These are phyloP conservation scores for Neoscelio sp. DNA, from an alignment of 2,888 invertebrate genomes.

Conservation along the genomic window DNA sequence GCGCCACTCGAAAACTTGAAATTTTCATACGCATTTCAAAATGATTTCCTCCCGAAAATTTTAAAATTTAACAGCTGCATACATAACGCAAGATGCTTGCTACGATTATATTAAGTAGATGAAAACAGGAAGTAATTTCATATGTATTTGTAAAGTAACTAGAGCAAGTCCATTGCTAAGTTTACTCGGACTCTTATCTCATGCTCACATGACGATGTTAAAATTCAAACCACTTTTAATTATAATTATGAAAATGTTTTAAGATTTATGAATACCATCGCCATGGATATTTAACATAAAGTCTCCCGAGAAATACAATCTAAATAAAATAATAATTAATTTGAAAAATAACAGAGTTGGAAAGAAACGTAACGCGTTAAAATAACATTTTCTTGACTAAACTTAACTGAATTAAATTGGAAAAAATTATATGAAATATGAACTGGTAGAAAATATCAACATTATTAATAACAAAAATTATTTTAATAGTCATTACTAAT, in stretches of 20 bases:
- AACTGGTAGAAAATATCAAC: background rate
- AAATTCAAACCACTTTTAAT: conserved; percentile 52
- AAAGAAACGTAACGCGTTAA: no score
- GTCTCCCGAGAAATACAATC: conserved; percentile 10
- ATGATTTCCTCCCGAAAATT: conserved; percentile 17
- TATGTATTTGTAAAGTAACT: conserved; percentile 37
- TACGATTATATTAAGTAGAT: conserved; percentile 31
- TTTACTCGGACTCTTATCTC: conserved; percentile 50
- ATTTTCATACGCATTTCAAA: conserved; percentile 10
- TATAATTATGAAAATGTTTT: conserved; percentile 50
- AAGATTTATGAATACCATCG: conserved; percentile 57
- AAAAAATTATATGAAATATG: background rate
- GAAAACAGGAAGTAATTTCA: conserved; percentile 36
- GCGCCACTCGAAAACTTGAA: conserved; percentile 12
- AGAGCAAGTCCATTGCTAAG: conserved; percentile 26
- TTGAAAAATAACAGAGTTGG: no score
- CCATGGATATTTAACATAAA: conserved; percentile 28
- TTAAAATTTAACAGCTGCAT: conserved; percentile 4
- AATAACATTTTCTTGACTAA: no score
- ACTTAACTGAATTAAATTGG: no score
- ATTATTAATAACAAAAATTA: no score
- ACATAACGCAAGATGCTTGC: conserved; percentile 9
- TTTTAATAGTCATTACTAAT: no score
- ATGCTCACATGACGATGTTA: conserved; percentile 1
- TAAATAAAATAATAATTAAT: conserved; percentile 25